Base-by-base conservation (phyloP, 1,140 invertebrate genomes). In the Belonocnema kinseyi region DNA sequence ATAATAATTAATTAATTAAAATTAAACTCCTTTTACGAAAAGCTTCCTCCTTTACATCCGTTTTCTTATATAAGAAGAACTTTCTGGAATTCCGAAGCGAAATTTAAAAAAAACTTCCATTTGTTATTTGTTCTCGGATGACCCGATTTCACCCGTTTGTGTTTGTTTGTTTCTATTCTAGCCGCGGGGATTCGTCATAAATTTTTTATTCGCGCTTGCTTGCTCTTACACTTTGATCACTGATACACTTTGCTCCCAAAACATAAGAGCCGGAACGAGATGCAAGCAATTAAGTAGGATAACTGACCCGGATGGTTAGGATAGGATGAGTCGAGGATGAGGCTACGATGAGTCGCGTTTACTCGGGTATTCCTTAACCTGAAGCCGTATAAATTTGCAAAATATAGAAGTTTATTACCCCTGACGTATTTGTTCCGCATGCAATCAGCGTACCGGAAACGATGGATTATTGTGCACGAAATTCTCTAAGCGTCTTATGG, bases 371-470 rank as follows among this genome's bases (percentile, higher is more conserved):
- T 40, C 33, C 14, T 66, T 8, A 16, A 56, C 21, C 19, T 74
- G 33, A 21, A 26, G 46, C n/a, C 3, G 52, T 61, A 58, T 74
- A 58, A 50, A 54, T 56, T 74, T 58, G 73, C 73, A 74, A 70
- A 16, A 58, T 40, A 12, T 66, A 66, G 6, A 58, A 74, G 52
- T 58, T 56, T 56, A 74, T 58, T 74, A 58, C 52, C 56, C 53
- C 52, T 58, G 46, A 74, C 40, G 74, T 78, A 83, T 83, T 75
- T 82, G 82, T 81, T 83, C 80, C 78, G 78, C 77, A 40, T 77
- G 50, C 46, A 72, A 74, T 72, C 52, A 75, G 19, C 80, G 77
- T 83, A 74, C 80, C 77, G 79, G 82, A 80, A 82, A 77, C 72
- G 33, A 74, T 3, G 3, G 12, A 16, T 66, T n/a, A 46, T 52